Evolutionary conservation across 2,113 vertebrate genomes (phyloP).

Genomic region (Spermophilus dauricus): DNA sequence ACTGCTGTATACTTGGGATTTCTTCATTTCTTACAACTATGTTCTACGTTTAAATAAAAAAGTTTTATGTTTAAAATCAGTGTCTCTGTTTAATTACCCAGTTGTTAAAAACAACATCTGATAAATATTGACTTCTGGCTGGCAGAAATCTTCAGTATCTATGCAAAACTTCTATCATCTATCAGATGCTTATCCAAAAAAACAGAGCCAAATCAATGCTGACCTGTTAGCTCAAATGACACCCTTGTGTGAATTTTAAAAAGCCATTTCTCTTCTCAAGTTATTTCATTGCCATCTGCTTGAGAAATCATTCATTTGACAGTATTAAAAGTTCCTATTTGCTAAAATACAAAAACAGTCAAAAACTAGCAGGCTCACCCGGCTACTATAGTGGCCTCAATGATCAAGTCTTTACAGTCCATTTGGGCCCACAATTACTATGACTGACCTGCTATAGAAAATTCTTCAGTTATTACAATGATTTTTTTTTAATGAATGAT

Average conservation of each 20-base stretch:
- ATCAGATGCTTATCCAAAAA: neutral
- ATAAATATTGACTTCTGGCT: neutral
- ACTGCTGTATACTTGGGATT: neutral
- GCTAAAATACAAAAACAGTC: neutral
- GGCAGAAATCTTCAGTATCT: neutral
- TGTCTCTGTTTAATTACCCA: neutral
- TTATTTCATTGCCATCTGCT: neutral
- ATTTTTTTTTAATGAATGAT: neutral
- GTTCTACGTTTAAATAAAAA: neutral
- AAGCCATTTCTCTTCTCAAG: neutral
- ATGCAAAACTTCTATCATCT: neutral
- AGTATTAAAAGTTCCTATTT: constrained; percentile 7
- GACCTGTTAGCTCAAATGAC: neutral
- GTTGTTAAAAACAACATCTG: neutral
- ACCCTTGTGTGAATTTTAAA: neutral
- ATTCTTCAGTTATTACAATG: neutral
- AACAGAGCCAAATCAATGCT: neutral
- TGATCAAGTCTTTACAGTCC: neutral
- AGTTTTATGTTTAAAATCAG: neutral
- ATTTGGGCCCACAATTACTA: neutral
- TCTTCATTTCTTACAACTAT: constrained; percentile 32
- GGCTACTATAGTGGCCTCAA: neutral
- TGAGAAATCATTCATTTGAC: neutral
- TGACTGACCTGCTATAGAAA: neutral
- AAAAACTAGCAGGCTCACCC: neutral